Percentiles rank a stretch among this genome's conserved stretches.
Conservation (phyloP, 2,888 invertebrate species). For the Coremacera marginata region DNA sequence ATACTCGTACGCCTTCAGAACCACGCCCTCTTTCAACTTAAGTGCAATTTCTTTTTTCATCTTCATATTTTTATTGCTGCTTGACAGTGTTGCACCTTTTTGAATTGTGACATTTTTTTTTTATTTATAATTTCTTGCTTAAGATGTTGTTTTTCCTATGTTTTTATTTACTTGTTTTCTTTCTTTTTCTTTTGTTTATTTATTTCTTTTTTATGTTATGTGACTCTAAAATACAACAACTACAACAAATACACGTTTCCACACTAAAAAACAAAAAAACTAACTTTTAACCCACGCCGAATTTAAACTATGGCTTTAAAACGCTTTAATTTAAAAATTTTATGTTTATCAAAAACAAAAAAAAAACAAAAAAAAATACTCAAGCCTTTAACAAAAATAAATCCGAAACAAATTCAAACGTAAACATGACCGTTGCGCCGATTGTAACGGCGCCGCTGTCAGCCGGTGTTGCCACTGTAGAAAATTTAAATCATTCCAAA, state of each 20-base stretch:
- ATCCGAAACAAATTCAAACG: constrained; percentile 52
- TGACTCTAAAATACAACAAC: constrained; percentile 46
- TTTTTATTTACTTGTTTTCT: constrained; percentile 40
- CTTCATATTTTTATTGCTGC: constrained; percentile 18
- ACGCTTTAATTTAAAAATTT: constrained; percentile 39
- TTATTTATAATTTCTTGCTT: constrained; percentile 25
- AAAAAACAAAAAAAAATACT: constrained; percentile 37
- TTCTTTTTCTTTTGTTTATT: constrained; percentile 62
- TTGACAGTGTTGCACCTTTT: constrained; percentile 31
- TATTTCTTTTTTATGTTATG: constrained; percentile 47
- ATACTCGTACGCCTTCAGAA: not conserved
- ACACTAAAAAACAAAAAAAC: constrained; percentile 39
- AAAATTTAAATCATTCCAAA: constrained; percentile 26
- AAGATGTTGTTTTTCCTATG: constrained; percentile 46
- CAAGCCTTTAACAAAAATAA: constrained; percentile 46
- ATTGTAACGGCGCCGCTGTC: constrained; percentile 30
- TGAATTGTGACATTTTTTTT: constrained; percentile 18
- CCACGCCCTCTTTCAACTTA: constrained; percentile 16
- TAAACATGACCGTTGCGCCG: constrained; percentile 35
- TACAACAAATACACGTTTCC: constrained; percentile 44
- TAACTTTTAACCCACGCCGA: too few species aligned
- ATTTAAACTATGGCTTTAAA: too few species aligned
- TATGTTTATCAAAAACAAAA: constrained; percentile 41
- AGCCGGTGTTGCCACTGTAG: not conserved
- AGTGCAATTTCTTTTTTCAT: constrained; percentile 15